Conservation (phyloP, 2,113 vertebrate genomes). For the Eurystomus gularis region DNA sequence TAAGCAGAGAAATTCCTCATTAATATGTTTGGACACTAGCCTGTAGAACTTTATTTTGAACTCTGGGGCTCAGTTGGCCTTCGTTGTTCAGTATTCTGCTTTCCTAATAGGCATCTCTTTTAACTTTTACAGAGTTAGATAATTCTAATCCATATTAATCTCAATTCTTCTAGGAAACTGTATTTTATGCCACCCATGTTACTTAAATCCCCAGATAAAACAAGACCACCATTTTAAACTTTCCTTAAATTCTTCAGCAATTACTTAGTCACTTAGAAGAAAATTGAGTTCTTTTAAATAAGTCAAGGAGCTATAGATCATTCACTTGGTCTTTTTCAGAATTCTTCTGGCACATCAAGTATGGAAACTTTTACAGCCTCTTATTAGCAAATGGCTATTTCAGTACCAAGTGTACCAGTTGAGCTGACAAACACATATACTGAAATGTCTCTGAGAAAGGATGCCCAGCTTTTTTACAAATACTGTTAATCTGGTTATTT, state of each 20-base stretch:
- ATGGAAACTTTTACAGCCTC: neutral
- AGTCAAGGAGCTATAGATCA: neutral
- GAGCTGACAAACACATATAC: neutral
- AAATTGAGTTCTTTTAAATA: neutral
- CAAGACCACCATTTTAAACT: neutral
- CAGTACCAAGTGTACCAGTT: neutral
- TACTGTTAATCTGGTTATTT: neutral
- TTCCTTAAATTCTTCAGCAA: neutral
- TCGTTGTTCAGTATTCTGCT: neutral
- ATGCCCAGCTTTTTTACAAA: neutral
- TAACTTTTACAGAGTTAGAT: neutral
- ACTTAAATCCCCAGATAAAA: neutral
- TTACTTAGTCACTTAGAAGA: neutral
- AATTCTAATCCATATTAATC: neutral
- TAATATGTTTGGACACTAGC: neutral
- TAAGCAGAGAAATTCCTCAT: neutral
- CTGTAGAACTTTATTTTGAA: neutral
- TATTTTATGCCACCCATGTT: neutral
- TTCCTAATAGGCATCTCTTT: neutral
- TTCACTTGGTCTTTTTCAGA: neutral
- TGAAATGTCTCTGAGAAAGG: neutral
- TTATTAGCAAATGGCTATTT: neutral
- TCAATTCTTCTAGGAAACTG: neutral
- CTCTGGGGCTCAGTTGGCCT: neutral
- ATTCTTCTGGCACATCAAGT: neutral